Evolutionary conservation across 2,888 invertebrate species (phyloP), one percentile per base, ranked within the genome.

Genomic region (Agriopis leucophaearia): DNA sequence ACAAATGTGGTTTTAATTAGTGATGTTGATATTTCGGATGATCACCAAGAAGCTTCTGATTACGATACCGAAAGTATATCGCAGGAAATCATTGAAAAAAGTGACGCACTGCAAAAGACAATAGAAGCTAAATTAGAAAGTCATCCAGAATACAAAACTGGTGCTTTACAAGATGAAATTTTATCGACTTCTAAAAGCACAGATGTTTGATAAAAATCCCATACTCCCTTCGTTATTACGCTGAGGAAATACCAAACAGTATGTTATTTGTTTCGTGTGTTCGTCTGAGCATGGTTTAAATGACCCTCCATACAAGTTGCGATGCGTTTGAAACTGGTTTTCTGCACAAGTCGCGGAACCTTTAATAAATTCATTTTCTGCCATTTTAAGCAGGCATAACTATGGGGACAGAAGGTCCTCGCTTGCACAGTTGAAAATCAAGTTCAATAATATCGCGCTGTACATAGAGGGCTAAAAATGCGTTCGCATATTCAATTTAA

Each of bases 121-220:
- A 93, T 94, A 59, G 88, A 90, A 61, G 91, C 90, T 0, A 93
- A 90, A 81, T 83, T 93, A 74, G 91, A 90, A 73, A 89, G 82
- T 74, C 90, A 92, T 64, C 91, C 92, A 9, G 93, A 94, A 73
- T 93, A 92, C 78, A 92, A 91, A 78, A 85, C 84, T 69, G 85
- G 91, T 68, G 82, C 89, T 42, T 81, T 92, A 76, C 88, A 89
- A 60, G 86, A 88, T 52, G 89, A 91, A 76, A 84, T 85, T 64
- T 79, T 84, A 54, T 83, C 86, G 44, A 78, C 85, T 61, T 91
- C 94, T 38, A 94, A 92, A 84, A 92, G 88, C 79, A 94, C 94
- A 72, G 94, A 94, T 70, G 94, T 94, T 47, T 94, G 84, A 85
- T 76, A 76, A 69, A 74, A 70, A 74, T 80, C 76, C 81, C 67